Conservation (phyloP, 2,113 vertebrate species). For the Coracopsis vasa region DNA sequence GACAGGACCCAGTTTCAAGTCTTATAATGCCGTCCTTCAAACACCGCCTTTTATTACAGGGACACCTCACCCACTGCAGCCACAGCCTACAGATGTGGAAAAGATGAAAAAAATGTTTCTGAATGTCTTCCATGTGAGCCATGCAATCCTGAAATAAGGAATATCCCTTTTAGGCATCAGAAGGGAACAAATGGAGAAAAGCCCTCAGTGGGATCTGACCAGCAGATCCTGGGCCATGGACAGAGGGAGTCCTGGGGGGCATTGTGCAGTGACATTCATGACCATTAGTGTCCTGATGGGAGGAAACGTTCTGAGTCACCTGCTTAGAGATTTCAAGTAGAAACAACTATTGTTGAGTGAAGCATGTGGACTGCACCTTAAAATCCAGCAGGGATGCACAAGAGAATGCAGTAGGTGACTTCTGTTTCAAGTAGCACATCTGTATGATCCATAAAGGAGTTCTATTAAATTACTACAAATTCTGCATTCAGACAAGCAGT, state of each 20-base stretch:
- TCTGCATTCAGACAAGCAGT: background rate
- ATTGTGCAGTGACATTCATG: background rate
- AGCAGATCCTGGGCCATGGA: background rate
- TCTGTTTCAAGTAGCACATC: background rate
- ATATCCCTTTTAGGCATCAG: background rate
- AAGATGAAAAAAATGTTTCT: background rate
- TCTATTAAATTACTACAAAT: background rate
- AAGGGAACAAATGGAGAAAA: background rate
- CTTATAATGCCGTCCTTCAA: background rate
- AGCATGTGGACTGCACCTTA: fast-evolving
- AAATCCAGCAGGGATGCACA: background rate
- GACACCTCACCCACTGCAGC: background rate
- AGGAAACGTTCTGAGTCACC: background rate
- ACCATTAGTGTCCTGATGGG: background rate
- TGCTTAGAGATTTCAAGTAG: background rate
- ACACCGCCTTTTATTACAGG: background rate
- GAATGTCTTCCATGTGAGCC: background rate
- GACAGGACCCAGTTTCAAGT: background rate
- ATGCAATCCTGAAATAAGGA: background rate
- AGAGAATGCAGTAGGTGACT: background rate
- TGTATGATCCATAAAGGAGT: background rate
- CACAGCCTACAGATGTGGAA: background rate
- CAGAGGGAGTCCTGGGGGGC: fast-evolving
- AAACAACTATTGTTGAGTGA: background rate
- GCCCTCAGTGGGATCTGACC: no score